Conservation (phyloP, 2,113 vertebrate genomes). For the Suricata suricatta region DNA sequence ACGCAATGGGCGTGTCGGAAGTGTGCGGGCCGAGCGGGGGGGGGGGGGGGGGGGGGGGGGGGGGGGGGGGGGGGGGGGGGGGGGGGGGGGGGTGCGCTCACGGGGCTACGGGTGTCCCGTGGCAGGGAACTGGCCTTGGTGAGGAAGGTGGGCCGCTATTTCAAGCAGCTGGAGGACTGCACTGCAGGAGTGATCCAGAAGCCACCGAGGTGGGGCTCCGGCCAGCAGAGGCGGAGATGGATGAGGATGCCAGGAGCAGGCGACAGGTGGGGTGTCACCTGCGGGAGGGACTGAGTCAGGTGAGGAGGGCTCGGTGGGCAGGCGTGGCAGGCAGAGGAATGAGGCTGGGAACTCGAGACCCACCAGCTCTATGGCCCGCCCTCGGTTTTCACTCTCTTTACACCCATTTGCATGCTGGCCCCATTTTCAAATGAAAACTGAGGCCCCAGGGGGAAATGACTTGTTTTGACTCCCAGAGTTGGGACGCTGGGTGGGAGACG, state of each 20-base stretch:
- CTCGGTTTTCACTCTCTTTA: background rate
- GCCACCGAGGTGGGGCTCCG: background rate
- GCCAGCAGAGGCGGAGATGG: background rate
- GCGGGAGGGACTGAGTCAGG: background rate
- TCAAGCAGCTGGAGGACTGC: background rate
- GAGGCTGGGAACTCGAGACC: background rate
- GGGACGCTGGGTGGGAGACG: background rate
- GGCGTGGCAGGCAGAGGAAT: background rate
- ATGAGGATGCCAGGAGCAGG: background rate
- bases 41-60: no score
- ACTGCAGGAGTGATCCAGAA: background rate
- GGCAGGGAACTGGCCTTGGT: background rate
- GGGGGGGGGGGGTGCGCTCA: no score
- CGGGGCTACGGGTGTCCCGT: no score
- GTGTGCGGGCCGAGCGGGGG: background rate
- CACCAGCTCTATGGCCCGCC: background rate
- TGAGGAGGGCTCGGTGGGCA: background rate
- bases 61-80: no score
- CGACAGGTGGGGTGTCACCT: background rate
- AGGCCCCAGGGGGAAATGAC: background rate
- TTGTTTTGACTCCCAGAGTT: background rate
- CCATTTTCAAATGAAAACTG: background rate
- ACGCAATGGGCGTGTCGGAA: background rate
- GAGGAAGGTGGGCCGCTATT: background rate
- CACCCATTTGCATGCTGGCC: background rate